Evolutionary conservation across 2,797 vertebrate genomes (phyloP), one percentile per base, ranked within the genome.

Genomic region (Acrossocheilus fasciatus): DNA sequence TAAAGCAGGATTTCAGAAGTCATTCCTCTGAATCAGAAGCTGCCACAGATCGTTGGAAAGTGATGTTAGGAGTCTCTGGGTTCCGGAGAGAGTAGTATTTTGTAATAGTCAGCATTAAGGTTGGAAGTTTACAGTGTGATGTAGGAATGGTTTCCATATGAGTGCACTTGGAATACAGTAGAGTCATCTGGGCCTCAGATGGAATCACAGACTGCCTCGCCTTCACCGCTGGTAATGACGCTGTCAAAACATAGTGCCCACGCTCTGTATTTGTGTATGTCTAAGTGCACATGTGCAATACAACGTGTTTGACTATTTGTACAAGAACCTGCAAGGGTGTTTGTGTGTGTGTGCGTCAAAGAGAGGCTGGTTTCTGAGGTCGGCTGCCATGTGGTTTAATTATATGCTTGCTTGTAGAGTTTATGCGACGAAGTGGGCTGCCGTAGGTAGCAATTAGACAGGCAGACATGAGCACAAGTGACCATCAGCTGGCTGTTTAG

Each of bases 371-470:
- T 92, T 92, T 90, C 92, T 94, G 92, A 92, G 93, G 94, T 93
- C 93, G 92, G 92, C 91, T 93, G 94, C 92, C 93, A 94, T 95
- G 89, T 93, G 92, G 93, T 94, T 93, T 95, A 96, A 95, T 93
- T 94, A 93, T 92, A 93, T 94, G 93, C 91, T 92, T 91, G 83
- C 91, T 92, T 91, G 83, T 85, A 89, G 91, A 90, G 87, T 92
- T 93, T 93, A 89, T 89, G 91, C 91, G 92, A 91, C 90, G 90
- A 92, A 90, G 91, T 90, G 89, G 90, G 92, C 91, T 88, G 2
- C 6, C 80, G 68, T 77, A 87, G 43, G 59, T 86, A 68, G 88
- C 79, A 88, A 89, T 92, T 91, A 88, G 77, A 85, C 12, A 20
- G 74, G 69, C 64, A 74, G 81, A 59, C 79, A 84, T 79, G 89